Evolutionary conservation across 2,797 vertebrate species (phyloP), one percentile per base, ranked within the genome.

Genomic region (Scomberomorus guttatus): DNA sequence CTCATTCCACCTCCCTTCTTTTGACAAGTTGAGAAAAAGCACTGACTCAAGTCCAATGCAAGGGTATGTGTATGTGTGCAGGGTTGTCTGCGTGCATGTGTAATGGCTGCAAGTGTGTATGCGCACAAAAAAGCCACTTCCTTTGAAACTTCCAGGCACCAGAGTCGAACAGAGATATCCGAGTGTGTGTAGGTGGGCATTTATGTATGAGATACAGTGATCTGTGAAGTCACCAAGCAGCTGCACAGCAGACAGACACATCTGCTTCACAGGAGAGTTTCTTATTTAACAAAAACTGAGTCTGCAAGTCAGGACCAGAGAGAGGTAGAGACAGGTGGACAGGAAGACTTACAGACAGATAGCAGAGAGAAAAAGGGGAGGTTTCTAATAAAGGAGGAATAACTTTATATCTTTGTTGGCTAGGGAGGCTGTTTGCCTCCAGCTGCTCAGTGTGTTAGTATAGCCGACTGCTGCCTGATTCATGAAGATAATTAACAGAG

Each of bases 1-100:
- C 63, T 77, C 66, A 77, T 69, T 55, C 66, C 71, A 82, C 77
- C 77, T 72, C 55, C 22, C n/a, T 59, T 50, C 63, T 65, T 50
- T 56, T 51, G 68, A 73, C 60, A 71, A 1, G 27, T 71, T 29
- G 17, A 62, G 12, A 52, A 5, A 60, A 65, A 68, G 57, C 55
- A 62, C 55, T 67, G 75, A 68, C 66, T 70, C 64, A 67, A 78
- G 60, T 52, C 18, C 39, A 13, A 42, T 1, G 22, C n/a, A n/a
- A n/a, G 5, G 4, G 22, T 22, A 14, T 25, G 25, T 58, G 54
- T 32, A 24, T 24, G 11, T 46, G 46, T 62, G 51, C 54, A 50
- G 7, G 13, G 42, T 7, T 42, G 58, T 58, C 25, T 51, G 3
- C 57, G 20, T 15, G 44, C 14, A 10, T 24, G 15, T 18, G 22